These are phyloP conservation scores for Cynocephalus volans DNA, from an alignment of 2,113 vertebrate species.

Conservation along the genomic window DNA sequence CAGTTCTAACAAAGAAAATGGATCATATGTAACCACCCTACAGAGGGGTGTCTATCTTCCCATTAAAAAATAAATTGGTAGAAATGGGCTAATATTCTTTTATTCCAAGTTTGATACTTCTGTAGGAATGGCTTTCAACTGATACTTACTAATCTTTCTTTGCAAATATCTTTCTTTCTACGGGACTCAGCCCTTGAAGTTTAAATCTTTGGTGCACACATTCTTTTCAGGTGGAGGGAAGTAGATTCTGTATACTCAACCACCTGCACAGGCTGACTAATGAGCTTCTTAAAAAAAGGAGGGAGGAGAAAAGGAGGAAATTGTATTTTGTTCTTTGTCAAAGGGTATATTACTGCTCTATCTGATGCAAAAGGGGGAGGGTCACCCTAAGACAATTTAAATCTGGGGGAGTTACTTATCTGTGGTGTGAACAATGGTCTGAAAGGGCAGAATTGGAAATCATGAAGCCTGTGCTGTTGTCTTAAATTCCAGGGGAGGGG, in stretches of 20 bases:
- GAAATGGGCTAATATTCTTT: neutral
- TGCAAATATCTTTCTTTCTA: constrained; percentile 74
- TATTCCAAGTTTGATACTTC: neutral
- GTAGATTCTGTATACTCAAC: constrained; percentile 80
- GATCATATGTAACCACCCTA: neutral
- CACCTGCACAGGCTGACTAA: constrained; percentile 77
- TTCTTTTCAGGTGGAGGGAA: constrained; percentile 67
- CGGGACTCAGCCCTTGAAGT: constrained; percentile 76
- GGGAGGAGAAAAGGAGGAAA: constrained; percentile 82
- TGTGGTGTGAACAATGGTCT: constrained; percentile 54
- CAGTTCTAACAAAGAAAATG: neutral
- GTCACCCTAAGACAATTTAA: constrained; percentile 68
- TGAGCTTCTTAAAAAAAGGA: constrained; percentile 80
- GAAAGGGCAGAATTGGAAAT: constrained; percentile 42
- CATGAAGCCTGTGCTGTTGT: neutral
- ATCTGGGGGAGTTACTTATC: constrained; percentile 48
- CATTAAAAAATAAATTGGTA: neutral
- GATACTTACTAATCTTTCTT: constrained; percentile 48
- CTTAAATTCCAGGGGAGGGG: constrained; percentile 56
- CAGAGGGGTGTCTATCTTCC: neutral
- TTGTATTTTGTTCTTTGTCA: constrained; percentile 71
- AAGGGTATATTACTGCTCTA: constrained; percentile 75
- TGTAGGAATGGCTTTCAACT: neutral
- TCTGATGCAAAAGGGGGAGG: constrained; percentile 79
- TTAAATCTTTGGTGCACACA: constrained; percentile 76